phyloP scores from a whole-genome alignment of 2,113 vertebrate genomes.

The Fukomys damarensis region DNA sequence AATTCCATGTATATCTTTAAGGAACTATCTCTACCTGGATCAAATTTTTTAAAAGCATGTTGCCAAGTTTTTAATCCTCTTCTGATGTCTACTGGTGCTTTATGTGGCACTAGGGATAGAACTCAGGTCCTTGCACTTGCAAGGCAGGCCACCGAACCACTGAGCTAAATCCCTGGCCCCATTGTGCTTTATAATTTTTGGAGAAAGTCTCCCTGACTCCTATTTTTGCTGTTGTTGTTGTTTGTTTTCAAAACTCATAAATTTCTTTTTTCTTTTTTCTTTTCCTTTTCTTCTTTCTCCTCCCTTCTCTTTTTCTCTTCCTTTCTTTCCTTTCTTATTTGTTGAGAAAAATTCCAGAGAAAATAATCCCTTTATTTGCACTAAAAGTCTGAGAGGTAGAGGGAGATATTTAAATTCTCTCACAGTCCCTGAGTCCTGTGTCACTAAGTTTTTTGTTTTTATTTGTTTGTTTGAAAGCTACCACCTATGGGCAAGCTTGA shows the following conservation, averaged over 20 bases:
- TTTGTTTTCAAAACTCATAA: background rate
- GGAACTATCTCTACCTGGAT: background rate
- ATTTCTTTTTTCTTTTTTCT: background rate
- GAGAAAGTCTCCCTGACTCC: background rate
- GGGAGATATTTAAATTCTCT: background rate
- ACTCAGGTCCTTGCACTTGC: no score
- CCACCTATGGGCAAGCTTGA: background rate
- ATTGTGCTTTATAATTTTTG: background rate
- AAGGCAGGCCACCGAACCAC: no score
- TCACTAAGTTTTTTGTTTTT: background rate
- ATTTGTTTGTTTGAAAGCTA: background rate
- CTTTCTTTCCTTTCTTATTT: background rate
- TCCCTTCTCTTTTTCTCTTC: background rate
- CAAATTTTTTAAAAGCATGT: conserved; percentile 18
- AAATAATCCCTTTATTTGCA: background rate
- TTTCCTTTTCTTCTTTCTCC: no score
- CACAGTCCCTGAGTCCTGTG: background rate
- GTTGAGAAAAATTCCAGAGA: background rate
- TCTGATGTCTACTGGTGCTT: conserved; percentile 5
- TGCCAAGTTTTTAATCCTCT: background rate
- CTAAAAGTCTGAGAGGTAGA: background rate
- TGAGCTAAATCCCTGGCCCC: no score
- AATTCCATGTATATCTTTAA: background rate
- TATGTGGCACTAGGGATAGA: no score
- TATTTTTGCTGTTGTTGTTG: no score